Conservation (phyloP, 2,797 vertebrate genomes). For the Micromesistius poutassou region DNA sequence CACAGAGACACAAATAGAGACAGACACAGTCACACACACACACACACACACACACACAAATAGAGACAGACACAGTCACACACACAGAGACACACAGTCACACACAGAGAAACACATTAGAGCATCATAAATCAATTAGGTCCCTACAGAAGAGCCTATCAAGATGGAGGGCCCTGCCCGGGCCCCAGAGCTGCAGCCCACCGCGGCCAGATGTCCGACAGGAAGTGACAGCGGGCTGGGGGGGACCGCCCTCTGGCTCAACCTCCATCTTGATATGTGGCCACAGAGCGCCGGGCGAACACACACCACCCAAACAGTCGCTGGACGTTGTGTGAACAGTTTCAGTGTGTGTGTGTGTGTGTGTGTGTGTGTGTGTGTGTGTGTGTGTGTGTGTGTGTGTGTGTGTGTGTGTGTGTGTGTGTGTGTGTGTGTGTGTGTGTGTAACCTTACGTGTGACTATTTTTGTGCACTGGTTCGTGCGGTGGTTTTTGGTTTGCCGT, state of each 20-base stretch:
- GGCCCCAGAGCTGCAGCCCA: constrained; percentile 39
- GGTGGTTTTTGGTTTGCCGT: constrained; percentile 32
- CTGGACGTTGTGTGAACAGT: not conserved
- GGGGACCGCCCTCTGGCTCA: not conserved
- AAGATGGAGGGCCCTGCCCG: constrained; percentile 33
- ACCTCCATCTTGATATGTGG: not conserved
- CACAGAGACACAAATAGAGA: constrained; percentile 21
- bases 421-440: constrained; percentile 31
- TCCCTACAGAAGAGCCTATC: constrained; percentile 40
- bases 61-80: constrained; percentile 30
- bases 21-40: constrained; percentile 3
- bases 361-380: no score
- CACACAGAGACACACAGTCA: constrained; percentile 4
- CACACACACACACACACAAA: constrained; percentile 15
- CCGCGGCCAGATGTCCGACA: constrained; percentile 43
- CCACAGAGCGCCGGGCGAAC: not conserved
- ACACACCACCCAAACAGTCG: not conserved
- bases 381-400: no score
- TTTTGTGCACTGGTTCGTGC: constrained; percentile 18
- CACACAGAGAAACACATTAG: constrained; percentile 22
- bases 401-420: no score
- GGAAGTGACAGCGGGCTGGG: constrained; percentile 29
- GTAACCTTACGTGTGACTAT: constrained; percentile 36
- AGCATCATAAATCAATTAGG: constrained; percentile 30
- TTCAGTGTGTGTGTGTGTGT: constrained; percentile 29